Conservation (phyloP, 2,797 vertebrate species). For the Acanthiza pusilla region DNA sequence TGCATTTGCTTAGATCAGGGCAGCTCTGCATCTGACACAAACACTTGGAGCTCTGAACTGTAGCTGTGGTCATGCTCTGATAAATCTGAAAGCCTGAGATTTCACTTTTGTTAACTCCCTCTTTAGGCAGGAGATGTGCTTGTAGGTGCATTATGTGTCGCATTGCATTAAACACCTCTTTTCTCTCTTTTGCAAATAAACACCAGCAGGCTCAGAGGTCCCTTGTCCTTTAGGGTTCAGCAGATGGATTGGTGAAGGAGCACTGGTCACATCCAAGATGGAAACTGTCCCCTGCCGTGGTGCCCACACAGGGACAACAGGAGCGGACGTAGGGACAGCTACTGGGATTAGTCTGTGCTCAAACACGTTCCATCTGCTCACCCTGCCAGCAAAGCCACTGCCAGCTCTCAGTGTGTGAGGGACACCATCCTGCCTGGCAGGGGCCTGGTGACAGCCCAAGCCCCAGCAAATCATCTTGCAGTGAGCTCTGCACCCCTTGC, state of each 20-base stretch:
- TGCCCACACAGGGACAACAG: neutral
- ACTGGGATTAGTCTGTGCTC: neutral
- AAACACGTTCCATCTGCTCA: neutral
- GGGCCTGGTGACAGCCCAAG: neutral
- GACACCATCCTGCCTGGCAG: neutral
- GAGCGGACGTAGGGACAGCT: neutral
- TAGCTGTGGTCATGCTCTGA: neutral
- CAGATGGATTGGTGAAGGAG: neutral
- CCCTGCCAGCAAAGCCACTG: neutral
- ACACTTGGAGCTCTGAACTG: neutral
- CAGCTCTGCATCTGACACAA: neutral
- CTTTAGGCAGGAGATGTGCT: neutral
- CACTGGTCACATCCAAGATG: neutral
- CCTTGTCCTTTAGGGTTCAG: neutral
- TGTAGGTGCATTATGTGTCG: neutral
- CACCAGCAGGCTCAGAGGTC: neutral
- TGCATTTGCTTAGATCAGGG: neutral
- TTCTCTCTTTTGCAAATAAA: neutral
- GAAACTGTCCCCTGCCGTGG: neutral
- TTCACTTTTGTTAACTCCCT: neutral
- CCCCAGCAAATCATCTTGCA: neutral
- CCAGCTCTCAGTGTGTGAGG: rapidly evolving
- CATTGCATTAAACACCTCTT: neutral
- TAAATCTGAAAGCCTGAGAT: neutral
- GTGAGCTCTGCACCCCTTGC: neutral